Conservation (phyloP, 2,797 vertebrate species). For the Fringilla coelebs region DNA sequence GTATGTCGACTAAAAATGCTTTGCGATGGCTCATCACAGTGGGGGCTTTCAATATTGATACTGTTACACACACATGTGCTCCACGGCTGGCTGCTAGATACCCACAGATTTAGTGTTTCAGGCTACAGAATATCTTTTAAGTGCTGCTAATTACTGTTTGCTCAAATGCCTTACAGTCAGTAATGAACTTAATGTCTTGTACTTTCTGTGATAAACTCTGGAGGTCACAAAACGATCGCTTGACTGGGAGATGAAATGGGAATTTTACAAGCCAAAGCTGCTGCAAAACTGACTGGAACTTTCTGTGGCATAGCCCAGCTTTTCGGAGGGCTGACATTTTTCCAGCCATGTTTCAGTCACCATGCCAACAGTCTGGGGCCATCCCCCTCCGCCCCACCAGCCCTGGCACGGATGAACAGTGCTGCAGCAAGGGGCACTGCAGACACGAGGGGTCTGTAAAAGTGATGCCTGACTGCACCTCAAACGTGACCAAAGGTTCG, state of each 20-base stretch:
- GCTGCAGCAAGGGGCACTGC: background rate
- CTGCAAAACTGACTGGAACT: background rate
- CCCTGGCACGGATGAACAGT: background rate
- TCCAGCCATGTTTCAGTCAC: background rate
- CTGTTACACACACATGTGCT: conserved; percentile 85
- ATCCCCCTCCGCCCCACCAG: background rate
- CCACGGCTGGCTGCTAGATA: conserved; percentile 77
- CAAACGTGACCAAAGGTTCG: background rate
- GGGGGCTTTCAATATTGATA: conserved; percentile 87
- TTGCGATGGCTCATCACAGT: conserved; percentile 87
- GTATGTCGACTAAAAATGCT: conserved; percentile 90
- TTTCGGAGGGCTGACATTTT: background rate
- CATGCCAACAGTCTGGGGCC: background rate
- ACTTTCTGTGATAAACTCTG: background rate
- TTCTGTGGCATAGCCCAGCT: background rate
- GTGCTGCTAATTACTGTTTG: conserved; percentile 58
- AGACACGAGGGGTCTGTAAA: fast-evolving
- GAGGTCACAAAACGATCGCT: background rate
- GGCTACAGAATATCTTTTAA: conserved; percentile 12
- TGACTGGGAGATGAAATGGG: background rate
- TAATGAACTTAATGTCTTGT: conserved; percentile 45
- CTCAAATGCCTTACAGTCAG: background rate
- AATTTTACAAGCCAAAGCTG: background rate
- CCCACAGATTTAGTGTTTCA: background rate
- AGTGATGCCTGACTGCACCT: fast-evolving